A percentile compares a stretch with the other conserved stretches of the same genome.
Conservation (phyloP, 2,888 invertebrate species). For the Napeogenes inachia region DNA sequence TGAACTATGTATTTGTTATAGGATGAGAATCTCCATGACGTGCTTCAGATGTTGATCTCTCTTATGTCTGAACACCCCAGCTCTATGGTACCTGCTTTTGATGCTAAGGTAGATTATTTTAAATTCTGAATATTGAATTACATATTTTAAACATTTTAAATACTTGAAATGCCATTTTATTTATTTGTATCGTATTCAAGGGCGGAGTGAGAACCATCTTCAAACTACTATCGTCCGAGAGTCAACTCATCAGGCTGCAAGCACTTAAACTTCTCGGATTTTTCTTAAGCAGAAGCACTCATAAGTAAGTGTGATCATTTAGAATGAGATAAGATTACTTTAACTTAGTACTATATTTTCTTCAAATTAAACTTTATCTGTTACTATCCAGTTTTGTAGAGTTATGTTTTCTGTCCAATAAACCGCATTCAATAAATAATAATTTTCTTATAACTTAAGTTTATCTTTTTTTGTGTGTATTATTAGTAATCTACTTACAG, state of each 20-base stretch:
- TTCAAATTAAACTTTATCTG: no score
- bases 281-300: constrained; percentile 98
- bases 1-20: constrained; percentile 47
- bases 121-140: background rate
- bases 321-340: background rate
- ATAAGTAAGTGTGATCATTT: constrained; percentile 82
- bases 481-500: no score
- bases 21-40: constrained; percentile 99
- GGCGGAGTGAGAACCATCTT: constrained; percentile 97
- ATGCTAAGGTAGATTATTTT: constrained; percentile 82
- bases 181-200: constrained; percentile 38
- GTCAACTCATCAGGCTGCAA: constrained; percentile 96
- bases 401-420: no score
- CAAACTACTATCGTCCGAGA: constrained; percentile 96
- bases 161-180: background rate
- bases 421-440: no score
- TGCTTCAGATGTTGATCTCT: constrained; percentile 96
- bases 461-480: no score
- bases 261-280: constrained; percentile 97
- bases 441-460: no score
- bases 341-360: no score
- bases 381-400: no score
- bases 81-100: constrained; percentile 99
- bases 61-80: constrained; percentile 99
- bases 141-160: background rate